Conservation (phyloP, 2,113 vertebrate species). For the mouse (Mus musculus) region DNA sequence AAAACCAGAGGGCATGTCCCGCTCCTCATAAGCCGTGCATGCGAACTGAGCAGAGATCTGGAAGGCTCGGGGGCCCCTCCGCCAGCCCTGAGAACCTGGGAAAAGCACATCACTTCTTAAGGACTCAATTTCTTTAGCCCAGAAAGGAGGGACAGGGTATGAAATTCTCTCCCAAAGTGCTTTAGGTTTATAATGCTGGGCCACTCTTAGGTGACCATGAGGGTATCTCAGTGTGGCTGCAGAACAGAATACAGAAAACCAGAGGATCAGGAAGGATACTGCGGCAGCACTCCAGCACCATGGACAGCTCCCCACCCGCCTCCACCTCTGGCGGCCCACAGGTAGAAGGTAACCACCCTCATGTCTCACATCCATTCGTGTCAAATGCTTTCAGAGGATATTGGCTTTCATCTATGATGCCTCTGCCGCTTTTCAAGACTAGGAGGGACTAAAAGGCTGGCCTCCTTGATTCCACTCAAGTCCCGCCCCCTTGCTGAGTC, state of each 20-base stretch:
- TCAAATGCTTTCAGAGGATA: neutral
- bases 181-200: neutral
- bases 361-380: neutral
- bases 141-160: neutral
- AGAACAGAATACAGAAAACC: neutral
- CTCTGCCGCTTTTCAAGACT: slow-evolving; percentile 9
- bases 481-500: neutral
- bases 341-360: neutral
- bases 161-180: neutral
- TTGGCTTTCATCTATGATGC: neutral
- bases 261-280: rapidly evolving
- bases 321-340: rapidly evolving
- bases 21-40: neutral
- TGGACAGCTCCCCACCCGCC: slow-evolving; percentile 53
- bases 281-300: neutral
- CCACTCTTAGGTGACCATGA: neutral
- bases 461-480: slow-evolving; percentile 8
- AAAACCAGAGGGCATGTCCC: neutral
- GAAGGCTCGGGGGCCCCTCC: neutral
- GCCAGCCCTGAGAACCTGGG: neutral
- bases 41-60: neutral
- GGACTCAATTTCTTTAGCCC: neutral
- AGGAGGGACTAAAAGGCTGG: neutral
- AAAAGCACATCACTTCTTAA: neutral
- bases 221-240: neutral